A percentile compares a stretch with the other conserved stretches of the same genome.
Conservation (phyloP, 64 coral and sea anemone genomes). For the Astreopora myriophthalma region DNA sequence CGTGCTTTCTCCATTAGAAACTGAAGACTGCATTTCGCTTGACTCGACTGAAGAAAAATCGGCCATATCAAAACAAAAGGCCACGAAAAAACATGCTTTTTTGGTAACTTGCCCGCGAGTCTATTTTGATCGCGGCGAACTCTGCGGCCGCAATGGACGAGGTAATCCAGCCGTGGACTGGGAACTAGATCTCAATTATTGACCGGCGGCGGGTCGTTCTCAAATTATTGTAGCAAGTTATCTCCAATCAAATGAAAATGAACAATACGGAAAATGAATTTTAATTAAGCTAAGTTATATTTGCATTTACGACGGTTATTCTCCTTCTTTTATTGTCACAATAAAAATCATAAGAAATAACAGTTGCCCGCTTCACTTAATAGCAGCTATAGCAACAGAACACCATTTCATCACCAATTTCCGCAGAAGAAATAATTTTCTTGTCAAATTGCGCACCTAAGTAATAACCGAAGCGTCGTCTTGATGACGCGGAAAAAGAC, state of each 20-base stretch:
- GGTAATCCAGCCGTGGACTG: not conserved
- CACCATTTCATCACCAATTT: not conserved
- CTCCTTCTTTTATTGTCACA: not conserved
- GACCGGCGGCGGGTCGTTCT: not conserved
- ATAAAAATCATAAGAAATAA: not conserved
- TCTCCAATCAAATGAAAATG: constrained; percentile 5
- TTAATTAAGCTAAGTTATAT: constrained; percentile 35
- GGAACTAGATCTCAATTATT: not conserved
- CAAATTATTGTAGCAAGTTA: constrained; percentile 24
- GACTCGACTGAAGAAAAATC: constrained; percentile 35
- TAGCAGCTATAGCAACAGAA: not conserved
- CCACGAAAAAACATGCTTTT: constrained; percentile 7
- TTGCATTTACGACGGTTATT: not conserved
- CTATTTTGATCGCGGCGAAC: constrained; percentile 45
- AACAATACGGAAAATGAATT: constrained; percentile 49
- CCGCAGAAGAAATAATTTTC: not conserved
- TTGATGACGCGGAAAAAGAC: not conserved
- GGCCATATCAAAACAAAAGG: constrained; percentile 51
- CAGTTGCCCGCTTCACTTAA: not conserved
- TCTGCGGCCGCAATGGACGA: not conserved
- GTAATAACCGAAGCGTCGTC: not conserved
- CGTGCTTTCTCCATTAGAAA: constrained; percentile 42
- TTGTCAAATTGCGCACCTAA: not conserved
- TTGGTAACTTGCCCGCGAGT: constrained; percentile 25
- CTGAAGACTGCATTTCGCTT: constrained; percentile 22